Evolutionary conservation across 1,140 invertebrate genomes (phyloP).

Genomic region (Drosophila serrata): DNA sequence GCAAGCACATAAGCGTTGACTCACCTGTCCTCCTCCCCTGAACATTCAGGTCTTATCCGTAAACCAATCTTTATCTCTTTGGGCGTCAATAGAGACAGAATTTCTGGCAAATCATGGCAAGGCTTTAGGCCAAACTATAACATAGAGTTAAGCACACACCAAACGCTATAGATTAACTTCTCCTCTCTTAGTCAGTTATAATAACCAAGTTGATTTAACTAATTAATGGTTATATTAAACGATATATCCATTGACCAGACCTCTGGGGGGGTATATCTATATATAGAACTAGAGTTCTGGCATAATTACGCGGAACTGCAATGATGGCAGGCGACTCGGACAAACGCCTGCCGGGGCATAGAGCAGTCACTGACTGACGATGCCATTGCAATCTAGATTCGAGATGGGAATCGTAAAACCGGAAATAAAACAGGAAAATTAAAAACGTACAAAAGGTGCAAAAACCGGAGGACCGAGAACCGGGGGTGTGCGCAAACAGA

Average conservation of each 20-base stretch:
- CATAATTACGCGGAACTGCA: constrained; percentile 6
- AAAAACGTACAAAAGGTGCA: constrained; percentile 85
- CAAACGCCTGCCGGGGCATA: constrained; percentile 6
- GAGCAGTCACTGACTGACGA: constrained; percentile 20
- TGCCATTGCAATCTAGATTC: constrained; percentile 80
- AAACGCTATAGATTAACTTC: too few species aligned
- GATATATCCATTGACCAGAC: neutral
- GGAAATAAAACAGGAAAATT: constrained; percentile 86
- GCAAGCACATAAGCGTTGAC: constrained; percentile 45
- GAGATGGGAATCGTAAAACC: constrained; percentile 85
- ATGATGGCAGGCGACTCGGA: constrained; percentile 15
- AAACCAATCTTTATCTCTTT: constrained; percentile 43
- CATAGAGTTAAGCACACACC: neutral
- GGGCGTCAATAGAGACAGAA: neutral
- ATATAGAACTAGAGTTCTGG: neutral
- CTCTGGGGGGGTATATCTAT: too few species aligned
- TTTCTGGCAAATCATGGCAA: neutral
- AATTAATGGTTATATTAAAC: constrained; percentile 1
- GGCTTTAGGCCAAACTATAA: neutral
- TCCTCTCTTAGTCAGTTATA: neutral
- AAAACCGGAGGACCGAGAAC: constrained; percentile 1
- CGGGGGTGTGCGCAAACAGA: constrained; percentile 76
- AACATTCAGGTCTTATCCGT: constrained; percentile 15
- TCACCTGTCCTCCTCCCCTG: neutral
- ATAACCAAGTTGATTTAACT: neutral